Conservation (phyloP, 2,797 vertebrate genomes). For the Ceyx erithaca region DNA sequence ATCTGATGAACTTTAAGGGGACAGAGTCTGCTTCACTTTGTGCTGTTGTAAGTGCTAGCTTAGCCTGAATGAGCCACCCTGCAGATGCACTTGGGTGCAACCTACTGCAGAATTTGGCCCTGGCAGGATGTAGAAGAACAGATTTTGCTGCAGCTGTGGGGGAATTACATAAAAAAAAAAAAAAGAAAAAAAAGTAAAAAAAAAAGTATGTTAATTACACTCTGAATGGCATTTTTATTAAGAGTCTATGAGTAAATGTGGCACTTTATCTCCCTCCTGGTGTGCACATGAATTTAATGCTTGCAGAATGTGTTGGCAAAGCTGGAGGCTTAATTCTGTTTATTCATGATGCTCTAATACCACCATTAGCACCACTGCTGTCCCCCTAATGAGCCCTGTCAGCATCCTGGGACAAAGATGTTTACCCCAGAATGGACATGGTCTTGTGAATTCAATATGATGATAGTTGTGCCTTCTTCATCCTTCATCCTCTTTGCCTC, state of each 20-base stretch:
- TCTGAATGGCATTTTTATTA: slow-evolving; percentile 5
- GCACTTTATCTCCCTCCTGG: background rate
- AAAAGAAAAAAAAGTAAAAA: too few relatives aligned
- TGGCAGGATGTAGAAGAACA: background rate
- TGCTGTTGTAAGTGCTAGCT: background rate
- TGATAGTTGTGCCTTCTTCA: background rate
- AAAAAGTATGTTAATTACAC: background rate
- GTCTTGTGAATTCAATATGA: background rate
- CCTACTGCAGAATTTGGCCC: background rate
- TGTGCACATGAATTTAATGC: background rate
- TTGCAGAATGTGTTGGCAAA: background rate
- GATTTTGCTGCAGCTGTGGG: slow-evolving; percentile 26
- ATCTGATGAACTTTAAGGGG: background rate
- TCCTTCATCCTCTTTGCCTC: background rate
- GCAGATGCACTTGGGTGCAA: background rate
- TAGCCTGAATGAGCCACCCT: background rate
- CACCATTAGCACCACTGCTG: background rate
- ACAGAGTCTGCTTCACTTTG: background rate
- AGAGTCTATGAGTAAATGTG: slow-evolving; percentile 2
- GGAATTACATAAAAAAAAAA: background rate
- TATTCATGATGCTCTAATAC: background rate
- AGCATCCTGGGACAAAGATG: background rate
- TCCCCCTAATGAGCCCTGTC: background rate
- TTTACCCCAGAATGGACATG: background rate
- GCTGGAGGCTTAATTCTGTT: background rate